Base-by-base conservation (phyloP, 2,797 vertebrate genomes). In the Oreochromis grahami region DNA sequence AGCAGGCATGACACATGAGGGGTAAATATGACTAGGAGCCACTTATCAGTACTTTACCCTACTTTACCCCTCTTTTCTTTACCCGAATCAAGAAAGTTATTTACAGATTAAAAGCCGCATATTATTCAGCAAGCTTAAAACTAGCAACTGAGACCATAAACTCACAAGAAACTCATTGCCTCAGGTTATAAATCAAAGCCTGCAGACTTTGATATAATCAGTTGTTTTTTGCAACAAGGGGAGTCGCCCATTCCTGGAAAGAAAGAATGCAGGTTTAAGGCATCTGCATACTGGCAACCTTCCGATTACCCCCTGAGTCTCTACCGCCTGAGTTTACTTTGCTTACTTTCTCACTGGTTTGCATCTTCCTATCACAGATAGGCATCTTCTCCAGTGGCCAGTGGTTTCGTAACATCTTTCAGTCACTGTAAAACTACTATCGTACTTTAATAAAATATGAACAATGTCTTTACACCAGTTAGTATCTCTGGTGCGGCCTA, bases 311-410 rank as follows among this genome's bases (percentile, higher is more conserved):
- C 14, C 17, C 17, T 2, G 48, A 50, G 48, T 50, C 50, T 58
- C 17, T 32, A 32, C 55, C 55, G 10, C 15, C 55, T 32, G 29
- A 32, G 55, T 32, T 58, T 19, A 58, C 5, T 32, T 58, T 58
- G 21, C 63, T 43, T 43, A 68, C 38, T 68, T 68, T 68, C 21
- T 68, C 13, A 43, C 38, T 68, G 5, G 5, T 68, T 68, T 68
- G 13, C 36, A 63, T 1, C 58, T 63, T 36, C 4, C 19, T 63
- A 13, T 63, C 11, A 13, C 58, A 63, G 34, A 63, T 36, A 38
- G 58, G 0, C 32, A 36, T 0, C 17, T n/a, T 36, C 17, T 63
- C 4, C 2, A 6, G 29, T 34, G 1, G 32, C 32, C 32, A 36
- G 2, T 36, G 1, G 58, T 63, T 34, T 60, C 2, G 9, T 60